phyloP scores from a whole-genome alignment of 2,888 invertebrate genomes.

The Coremacera marginata region DNA sequence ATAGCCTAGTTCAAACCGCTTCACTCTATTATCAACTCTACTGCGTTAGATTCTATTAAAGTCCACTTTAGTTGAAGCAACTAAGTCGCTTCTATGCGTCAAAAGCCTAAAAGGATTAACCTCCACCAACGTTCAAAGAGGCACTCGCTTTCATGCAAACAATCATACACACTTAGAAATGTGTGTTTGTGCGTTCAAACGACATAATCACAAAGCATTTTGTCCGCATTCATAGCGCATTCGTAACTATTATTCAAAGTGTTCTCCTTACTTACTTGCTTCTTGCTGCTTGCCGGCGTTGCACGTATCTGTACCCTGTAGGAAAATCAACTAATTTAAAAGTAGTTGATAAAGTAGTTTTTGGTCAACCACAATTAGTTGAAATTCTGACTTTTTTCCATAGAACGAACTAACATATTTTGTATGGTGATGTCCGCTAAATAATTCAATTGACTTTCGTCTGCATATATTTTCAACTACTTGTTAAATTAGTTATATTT shows the following conservation, averaged over 20 bases:
- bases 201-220: constrained; percentile 53
- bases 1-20: too few species aligned
- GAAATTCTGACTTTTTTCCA: too few species aligned
- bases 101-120: constrained; percentile 49
- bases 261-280: constrained; percentile 36
- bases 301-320: constrained; percentile 48
- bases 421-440: too few species aligned
- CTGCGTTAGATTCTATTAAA: constrained; percentile 15
- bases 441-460: too few species aligned
- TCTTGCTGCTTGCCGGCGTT: background rate
- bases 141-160: background rate
- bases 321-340: too few species aligned
- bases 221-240: constrained; percentile 49
- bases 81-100: constrained; percentile 56
- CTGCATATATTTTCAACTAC: too few species aligned
- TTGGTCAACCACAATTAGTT: too few species aligned
- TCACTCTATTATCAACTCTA: too few species aligned
- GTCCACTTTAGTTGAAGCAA: background rate
- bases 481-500: too few species aligned
- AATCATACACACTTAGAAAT: too few species aligned
- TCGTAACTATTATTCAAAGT: constrained; percentile 61
- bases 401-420: too few species aligned
- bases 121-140: background rate
- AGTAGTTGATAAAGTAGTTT: too few species aligned
- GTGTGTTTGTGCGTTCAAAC: background rate